Conservation (phyloP, 2,113 vertebrate species). For the Apteryx mantelli region DNA sequence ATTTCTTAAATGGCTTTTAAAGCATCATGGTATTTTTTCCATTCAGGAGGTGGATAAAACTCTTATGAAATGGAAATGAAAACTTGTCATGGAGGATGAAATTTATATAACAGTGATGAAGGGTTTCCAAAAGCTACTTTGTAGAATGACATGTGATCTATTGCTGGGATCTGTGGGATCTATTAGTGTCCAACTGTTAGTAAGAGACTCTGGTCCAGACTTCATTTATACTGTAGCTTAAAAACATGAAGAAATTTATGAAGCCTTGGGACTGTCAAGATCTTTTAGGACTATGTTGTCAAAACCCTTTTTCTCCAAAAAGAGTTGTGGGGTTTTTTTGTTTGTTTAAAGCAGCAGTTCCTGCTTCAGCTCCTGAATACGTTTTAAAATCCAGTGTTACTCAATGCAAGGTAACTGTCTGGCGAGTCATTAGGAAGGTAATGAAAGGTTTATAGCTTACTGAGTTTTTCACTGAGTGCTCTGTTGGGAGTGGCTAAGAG, state of each 20-base stretch:
- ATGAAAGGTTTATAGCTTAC: background rate
- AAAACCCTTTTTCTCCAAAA: too few relatives aligned
- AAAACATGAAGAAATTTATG: background rate
- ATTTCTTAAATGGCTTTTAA: background rate
- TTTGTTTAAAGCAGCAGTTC: too few relatives aligned
- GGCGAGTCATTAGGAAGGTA: background rate
- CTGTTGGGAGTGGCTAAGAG: background rate
- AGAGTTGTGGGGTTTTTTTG: too few relatives aligned
- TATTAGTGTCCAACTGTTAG: too few relatives aligned
- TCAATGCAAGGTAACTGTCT: rapidly evolving
- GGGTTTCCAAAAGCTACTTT: background rate
- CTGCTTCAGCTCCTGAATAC: background rate
- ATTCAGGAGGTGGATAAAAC: background rate
- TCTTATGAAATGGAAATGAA: background rate
- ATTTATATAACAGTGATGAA: background rate
- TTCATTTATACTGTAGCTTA: background rate
- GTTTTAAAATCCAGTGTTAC: background rate
- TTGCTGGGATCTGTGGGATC: background rate
- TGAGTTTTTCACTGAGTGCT: background rate
- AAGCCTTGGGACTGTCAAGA: background rate
- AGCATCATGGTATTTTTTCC: background rate
- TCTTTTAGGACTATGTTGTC: too few relatives aligned
- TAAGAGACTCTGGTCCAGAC: background rate
- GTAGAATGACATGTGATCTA: background rate
- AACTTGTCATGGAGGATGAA: background rate